These are phyloP conservation scores for Bactericera cockerelli DNA, from an alignment of 1,140 invertebrate species.

Conservation along the genomic window DNA sequence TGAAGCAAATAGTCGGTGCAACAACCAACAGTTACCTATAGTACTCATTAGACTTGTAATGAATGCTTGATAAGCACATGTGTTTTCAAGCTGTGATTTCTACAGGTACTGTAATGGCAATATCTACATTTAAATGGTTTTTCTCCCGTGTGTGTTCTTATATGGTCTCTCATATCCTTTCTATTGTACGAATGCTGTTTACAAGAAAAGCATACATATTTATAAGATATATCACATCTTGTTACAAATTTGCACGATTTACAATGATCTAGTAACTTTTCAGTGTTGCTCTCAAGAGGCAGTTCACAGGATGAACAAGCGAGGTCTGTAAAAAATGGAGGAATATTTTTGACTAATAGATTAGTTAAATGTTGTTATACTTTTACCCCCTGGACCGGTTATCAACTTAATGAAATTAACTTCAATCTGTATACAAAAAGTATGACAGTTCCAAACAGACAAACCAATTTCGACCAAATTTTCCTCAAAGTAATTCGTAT, in stretches of 20 bases:
- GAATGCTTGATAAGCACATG: background rate
- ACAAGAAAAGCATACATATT: slow-evolving; percentile 43
- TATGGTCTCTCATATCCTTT: slow-evolving; percentile 33
- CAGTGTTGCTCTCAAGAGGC: background rate
- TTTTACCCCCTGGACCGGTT: no score
- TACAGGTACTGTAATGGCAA: slow-evolving; percentile 23
- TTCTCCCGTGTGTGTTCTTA: slow-evolving; percentile 32
- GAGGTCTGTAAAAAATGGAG: background rate
- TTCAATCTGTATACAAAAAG: no score
- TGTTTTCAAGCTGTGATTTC: background rate
- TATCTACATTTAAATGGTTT: slow-evolving; percentile 30
- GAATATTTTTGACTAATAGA: no score
- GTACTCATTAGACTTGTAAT: no score
- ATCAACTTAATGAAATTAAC: no score
- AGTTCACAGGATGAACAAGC: background rate
- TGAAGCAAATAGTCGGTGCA: no score
- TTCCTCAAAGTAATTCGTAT: no score
- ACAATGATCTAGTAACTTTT: slow-evolving; percentile 1
- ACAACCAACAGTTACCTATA: no score
- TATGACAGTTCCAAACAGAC: no score
- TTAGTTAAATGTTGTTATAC: no score
- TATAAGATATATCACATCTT: background rate
- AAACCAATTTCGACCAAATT: no score
- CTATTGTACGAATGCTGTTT: slow-evolving; percentile 55
- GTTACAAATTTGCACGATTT: slow-evolving; percentile 1